phyloP scores from a whole-genome alignment of 2,113 vertebrate species.

The Sterrhoptilus dennistouni region DNA sequence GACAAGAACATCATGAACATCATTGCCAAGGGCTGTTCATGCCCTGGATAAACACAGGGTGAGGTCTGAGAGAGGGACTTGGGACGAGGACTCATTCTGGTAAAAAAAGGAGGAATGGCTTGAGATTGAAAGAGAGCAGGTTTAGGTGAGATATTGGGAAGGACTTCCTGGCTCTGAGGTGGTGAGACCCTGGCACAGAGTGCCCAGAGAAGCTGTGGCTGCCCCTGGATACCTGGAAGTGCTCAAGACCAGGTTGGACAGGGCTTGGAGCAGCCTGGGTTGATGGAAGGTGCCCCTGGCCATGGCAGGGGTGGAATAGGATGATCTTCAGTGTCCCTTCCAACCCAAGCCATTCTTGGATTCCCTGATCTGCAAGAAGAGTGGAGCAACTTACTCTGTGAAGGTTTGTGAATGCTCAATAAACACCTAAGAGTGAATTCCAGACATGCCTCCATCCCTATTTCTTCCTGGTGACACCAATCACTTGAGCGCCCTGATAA shows the following conservation, averaged over 20 bases:
- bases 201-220: neutral
- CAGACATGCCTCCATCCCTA: neutral
- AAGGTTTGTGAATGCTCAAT: neutral
- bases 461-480: neutral
- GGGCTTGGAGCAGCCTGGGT: neutral
- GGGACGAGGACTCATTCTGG: rapidly evolving
- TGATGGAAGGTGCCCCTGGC: rapidly evolving
- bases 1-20: no score
- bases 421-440: neutral
- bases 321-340: neutral
- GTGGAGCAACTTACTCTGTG: neutral
- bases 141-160: neutral
- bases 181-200: rapidly evolving
- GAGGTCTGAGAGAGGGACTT: neutral
- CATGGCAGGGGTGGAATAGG: rapidly evolving
- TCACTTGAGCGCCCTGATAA: neutral
- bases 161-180: rapidly evolving
- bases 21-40: rapidly evolving
- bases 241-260: rapidly evolving
- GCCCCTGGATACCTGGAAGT: neutral
- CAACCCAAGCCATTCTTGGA: neutral
- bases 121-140: neutral
- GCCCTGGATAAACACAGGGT: rapidly evolving
- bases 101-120: neutral
- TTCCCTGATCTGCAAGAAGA: neutral